A percentile compares a stretch with the other conserved stretches of the same genome.
Conservation (phyloP, 2,113 vertebrate genomes). For the Addax nasomaculatus region DNA sequence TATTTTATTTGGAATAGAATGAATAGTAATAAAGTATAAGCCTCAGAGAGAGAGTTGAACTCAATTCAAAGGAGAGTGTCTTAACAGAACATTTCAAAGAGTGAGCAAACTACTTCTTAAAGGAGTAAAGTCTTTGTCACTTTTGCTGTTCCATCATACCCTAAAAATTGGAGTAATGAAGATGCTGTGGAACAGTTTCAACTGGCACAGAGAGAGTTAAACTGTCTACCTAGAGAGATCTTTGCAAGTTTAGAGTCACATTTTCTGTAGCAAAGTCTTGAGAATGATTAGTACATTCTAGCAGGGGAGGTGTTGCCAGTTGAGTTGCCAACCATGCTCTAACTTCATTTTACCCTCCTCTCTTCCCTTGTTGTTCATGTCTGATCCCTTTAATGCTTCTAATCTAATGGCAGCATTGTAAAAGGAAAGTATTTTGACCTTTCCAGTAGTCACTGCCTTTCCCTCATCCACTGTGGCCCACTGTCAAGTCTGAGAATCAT, state of each 20-base stretch:
- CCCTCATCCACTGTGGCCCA: background rate
- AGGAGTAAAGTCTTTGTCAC: background rate
- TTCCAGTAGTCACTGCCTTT: background rate
- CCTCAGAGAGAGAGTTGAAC: background rate
- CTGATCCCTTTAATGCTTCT: background rate
- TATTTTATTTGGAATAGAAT: background rate
- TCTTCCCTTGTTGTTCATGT: background rate
- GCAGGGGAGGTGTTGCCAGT: background rate
- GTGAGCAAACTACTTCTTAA: background rate
- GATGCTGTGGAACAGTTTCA: background rate
- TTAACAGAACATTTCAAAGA: background rate
- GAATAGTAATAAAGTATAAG: background rate
- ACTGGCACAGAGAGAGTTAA: background rate
- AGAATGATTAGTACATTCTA: background rate
- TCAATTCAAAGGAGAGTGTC: background rate
- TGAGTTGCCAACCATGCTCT: background rate
- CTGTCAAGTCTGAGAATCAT: background rate
- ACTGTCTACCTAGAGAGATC: background rate
- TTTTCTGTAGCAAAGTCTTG: background rate
- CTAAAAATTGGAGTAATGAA: background rate
- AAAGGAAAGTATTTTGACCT: background rate
- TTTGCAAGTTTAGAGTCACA: background rate
- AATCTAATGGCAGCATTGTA: background rate
- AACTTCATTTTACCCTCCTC: background rate
- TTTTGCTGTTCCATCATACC: background rate